Evolutionary conservation across 2,888 invertebrate genomes (phyloP).

Genomic region (Cephus pygmeus): DNA sequence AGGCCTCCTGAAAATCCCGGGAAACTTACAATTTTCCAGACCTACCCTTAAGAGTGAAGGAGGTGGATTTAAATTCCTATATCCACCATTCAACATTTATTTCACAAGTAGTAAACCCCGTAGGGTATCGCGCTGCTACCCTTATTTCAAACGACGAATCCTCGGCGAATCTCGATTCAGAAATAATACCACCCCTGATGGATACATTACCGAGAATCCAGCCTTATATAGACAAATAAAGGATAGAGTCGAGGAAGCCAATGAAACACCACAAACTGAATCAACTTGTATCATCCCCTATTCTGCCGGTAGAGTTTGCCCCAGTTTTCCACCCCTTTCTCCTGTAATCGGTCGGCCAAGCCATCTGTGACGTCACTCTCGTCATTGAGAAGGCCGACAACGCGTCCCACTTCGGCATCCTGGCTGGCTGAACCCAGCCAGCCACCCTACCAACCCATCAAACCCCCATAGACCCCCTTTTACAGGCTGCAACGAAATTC

Average conservation of each 20-base stretch:
- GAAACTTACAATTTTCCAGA: not conserved
- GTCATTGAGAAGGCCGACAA: slow-evolving; percentile 61
- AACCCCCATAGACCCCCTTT: slow-evolving; percentile 26
- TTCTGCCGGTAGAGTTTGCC: slow-evolving; percentile 43
- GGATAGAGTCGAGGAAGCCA: not conserved
- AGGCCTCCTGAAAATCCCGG: slow-evolving; percentile 26
- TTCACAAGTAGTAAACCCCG: not conserved
- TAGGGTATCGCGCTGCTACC: not conserved
- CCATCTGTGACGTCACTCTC: slow-evolving; percentile 55
- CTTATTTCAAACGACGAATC: slow-evolving; percentile 12
- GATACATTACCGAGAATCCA: not conserved
- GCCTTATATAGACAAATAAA: not conserved
- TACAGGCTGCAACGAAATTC: slow-evolving; percentile 13
- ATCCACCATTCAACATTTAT: not conserved
- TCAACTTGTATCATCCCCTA: slow-evolving; percentile 14
- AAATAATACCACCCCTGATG: not conserved
- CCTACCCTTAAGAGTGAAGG: not conserved
- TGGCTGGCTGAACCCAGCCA: slow-evolving; percentile 39
- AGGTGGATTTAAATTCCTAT: not conserved
- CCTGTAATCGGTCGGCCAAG: slow-evolving; percentile 31
- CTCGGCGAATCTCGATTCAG: not conserved
- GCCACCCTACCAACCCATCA: not conserved
- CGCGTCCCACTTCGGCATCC: slow-evolving; percentile 55
- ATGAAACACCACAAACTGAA: not conserved
- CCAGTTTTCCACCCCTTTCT: slow-evolving; percentile 44